These are phyloP conservation scores for Halisarca cf. caerulea DNA, from an alignment of 37 sponge, comb jelly and placozoan species.

Conservation along the genomic window DNA sequence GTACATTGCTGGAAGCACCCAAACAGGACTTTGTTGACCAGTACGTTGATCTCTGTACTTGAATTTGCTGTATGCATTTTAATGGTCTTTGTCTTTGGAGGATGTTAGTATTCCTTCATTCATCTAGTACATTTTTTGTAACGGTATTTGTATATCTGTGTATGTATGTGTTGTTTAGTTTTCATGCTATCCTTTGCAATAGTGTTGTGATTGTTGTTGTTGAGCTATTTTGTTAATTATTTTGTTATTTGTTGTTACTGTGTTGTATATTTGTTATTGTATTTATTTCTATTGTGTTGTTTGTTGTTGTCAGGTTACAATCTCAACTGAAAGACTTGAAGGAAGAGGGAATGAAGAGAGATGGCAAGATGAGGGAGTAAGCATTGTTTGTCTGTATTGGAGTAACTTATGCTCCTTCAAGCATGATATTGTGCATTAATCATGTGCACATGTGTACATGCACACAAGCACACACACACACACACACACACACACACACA, in stretches of 20 bases:
- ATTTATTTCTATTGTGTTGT: too few species aligned
- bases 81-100: too few species aligned
- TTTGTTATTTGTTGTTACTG: too few species aligned
- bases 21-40: slow-evolving; percentile 45
- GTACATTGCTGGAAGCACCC: slow-evolving; percentile 48
- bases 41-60: slow-evolving; percentile 5
- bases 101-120: not conserved
- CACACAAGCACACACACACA: too few species aligned
- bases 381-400: not conserved
- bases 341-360: slow-evolving; percentile 14
- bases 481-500: too few species aligned
- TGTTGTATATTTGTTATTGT: too few species aligned
- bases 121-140: not conserved
- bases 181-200: too few species aligned
- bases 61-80: too few species aligned
- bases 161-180: not conserved
- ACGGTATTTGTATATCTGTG: not conserved
- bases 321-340: slow-evolving; percentile 31
- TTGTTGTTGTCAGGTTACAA: slow-evolving; percentile 44
- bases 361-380: not conserved
- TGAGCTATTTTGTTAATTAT: too few species aligned
- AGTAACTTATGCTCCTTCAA: too few species aligned
- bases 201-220: too few species aligned
- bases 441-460: slow-evolving; percentile 16
- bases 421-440: too few species aligned